phyloP scores from a whole-genome alignment of 1,140 invertebrate genomes.

The Drosophila quadrilineata region DNA sequence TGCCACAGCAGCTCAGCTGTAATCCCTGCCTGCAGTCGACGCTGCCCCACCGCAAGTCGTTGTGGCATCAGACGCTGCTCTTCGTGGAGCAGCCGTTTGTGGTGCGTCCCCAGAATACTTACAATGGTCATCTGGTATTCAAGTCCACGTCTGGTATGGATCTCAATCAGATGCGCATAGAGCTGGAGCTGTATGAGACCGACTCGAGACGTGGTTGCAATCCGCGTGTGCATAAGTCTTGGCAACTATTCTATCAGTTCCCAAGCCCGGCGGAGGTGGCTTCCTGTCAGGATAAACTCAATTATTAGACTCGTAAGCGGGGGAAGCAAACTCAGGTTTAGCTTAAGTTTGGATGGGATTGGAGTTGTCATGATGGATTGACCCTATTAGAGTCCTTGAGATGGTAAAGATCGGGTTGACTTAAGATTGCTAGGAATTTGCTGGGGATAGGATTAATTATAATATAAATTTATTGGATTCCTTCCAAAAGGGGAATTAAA shows the following conservation, averaged over 20 bases:
- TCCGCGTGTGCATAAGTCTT: slow-evolving; percentile 35
- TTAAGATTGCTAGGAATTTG: too few species aligned
- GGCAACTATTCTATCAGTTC: slow-evolving; percentile 38
- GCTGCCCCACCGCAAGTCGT: slow-evolving; percentile 35
- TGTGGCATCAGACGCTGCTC: slow-evolving; percentile 60
- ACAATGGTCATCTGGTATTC: slow-evolving; percentile 33
- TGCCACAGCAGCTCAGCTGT: slow-evolving; percentile 34
- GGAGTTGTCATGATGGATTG: too few species aligned
- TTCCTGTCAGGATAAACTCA: slow-evolving; percentile 45
- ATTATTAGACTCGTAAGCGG: too few species aligned
- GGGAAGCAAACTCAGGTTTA: too few species aligned
- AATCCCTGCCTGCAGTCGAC: slow-evolving; percentile 27
- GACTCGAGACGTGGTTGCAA: background rate
- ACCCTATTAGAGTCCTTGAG: too few species aligned
- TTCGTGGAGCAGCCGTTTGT: slow-evolving; percentile 57
- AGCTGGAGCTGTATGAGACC: slow-evolving; percentile 24
- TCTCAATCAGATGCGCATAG: slow-evolving; percentile 35
- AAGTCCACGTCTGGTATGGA: background rate
- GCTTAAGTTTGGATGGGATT: too few species aligned
- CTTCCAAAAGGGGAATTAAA: too few species aligned
- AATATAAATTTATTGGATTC: too few species aligned
- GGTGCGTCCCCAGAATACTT: slow-evolving; percentile 21
- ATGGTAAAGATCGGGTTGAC: too few species aligned
- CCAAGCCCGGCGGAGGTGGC: slow-evolving; percentile 40
- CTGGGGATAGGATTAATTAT: too few species aligned